Conservation (phyloP, 2,888 invertebrate genomes). For the Thera britannica region DNA sequence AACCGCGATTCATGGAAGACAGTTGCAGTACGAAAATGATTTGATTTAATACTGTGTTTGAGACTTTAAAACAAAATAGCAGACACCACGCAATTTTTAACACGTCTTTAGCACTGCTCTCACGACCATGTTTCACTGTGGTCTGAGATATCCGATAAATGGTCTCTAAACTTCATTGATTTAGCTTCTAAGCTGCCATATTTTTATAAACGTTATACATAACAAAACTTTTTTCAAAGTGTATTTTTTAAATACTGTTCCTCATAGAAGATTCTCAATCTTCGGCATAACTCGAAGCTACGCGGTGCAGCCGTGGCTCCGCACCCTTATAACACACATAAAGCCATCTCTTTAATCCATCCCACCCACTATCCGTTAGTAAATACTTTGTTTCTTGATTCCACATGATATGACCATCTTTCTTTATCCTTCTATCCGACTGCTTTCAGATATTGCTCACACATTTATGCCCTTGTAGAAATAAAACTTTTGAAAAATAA, state of each 20-base stretch:
- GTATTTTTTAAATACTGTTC: slow-evolving; percentile 81
- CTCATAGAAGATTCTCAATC: slow-evolving; percentile 80
- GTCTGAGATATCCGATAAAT: slow-evolving; percentile 40
- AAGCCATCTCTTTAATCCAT: slow-evolving; percentile 62
- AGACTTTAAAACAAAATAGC: slow-evolving; percentile 69
- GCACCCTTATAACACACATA: slow-evolving; percentile 72
- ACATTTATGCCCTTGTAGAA: slow-evolving; percentile 57
- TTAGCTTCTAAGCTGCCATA: slow-evolving; percentile 59
- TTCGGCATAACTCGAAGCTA: slow-evolving; percentile 70
- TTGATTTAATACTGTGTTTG: slow-evolving; percentile 75
- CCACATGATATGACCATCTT: slow-evolving; percentile 80
- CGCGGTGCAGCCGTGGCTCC: slow-evolving; percentile 59
- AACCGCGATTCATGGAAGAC: slow-evolving; percentile 75
- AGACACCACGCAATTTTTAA: slow-evolving; percentile 77
- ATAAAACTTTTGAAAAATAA: slow-evolving; percentile 50
- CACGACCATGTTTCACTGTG: slow-evolving; percentile 34
- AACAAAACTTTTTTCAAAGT: slow-evolving; percentile 60
- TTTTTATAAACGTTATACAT: slow-evolving; percentile 59
- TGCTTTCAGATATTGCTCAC: slow-evolving; percentile 73
- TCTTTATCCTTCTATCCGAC: slow-evolving; percentile 61
- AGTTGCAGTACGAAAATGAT: slow-evolving; percentile 69
- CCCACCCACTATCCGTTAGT: slow-evolving; percentile 71
- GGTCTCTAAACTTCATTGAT: slow-evolving; percentile 45
- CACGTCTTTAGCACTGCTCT: slow-evolving; percentile 43
- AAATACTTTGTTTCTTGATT: slow-evolving; percentile 68